Base-by-base conservation (phyloP, 2,888 invertebrate species). In the Monopis laevigella region DNA sequence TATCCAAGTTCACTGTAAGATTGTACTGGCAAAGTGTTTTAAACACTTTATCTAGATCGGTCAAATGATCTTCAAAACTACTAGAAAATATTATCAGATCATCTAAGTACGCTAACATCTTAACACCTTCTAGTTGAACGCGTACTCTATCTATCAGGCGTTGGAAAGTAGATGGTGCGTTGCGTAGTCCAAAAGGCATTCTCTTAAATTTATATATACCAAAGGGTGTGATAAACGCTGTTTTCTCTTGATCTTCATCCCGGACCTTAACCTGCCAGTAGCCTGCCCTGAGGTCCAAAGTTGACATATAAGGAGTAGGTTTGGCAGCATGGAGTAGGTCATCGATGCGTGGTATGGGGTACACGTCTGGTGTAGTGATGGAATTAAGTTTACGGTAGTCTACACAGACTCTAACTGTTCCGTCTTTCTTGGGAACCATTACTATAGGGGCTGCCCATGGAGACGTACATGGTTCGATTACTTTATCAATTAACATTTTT, bases 301-400 rank as follows among this genome's bases (percentile, higher is more conserved):
- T 46, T 1, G 49, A 43, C 55, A 58, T 57, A 18, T 27, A 56
- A 1, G 49, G 45, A 0, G 47, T 50, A 0, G 51, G 48, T 41
- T 55, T 58, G 0, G 58, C 53, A 6, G 49, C 45, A 32, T 59
- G 56, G 2, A 60, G 41, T 0, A 58, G 32, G 39, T 58, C 58
- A 19, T 70, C 69, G 17, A 69, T 63, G 7, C 61, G 45, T 1
- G 70, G 70, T 2, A 65, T 36, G 1, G 62, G 64, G 39, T 70
- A 70, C 48, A 49, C 19, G 50, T 53, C 50, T 17, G 53, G 43
- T 3, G 28, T 39, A 0, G 56, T 57, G 2, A 54, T 45, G 0
- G 46, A 38, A 29, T 53, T 55, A 1, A 51, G 43, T 7, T 30
- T 28, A 2, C 61, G 49, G 40, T 64, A 67, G 40, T 65, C 62